Evolutionary conservation across 2,888 invertebrate species (phyloP).

Genomic region (Cephalotes varians): DNA sequence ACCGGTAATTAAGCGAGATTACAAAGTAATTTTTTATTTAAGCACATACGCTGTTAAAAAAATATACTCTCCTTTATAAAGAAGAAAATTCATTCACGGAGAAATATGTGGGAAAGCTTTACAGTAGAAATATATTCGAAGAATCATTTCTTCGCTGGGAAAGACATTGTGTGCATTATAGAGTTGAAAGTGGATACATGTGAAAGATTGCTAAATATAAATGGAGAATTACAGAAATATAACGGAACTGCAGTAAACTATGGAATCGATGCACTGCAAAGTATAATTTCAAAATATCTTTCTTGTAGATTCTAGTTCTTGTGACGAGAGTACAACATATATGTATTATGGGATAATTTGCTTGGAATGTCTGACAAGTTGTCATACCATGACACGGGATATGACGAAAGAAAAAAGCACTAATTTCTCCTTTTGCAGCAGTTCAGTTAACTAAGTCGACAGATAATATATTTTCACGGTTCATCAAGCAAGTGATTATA

Average conservation of each 20-base stretch:
- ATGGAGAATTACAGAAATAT: no score
- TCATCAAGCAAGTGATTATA: background rate
- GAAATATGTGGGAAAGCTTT: conserved; percentile 1
- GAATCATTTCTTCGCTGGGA: conserved; percentile 14
- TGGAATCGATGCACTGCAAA: background rate
- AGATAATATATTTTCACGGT: background rate
- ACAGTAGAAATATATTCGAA: background rate
- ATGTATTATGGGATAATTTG: background rate
- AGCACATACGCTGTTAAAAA: background rate
- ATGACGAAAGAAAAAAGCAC: background rate
- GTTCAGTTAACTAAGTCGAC: background rate
- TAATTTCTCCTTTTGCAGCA: background rate
- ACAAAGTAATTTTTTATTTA: background rate
- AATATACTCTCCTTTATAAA: background rate
- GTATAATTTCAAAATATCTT: background rate
- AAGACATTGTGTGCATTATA: background rate
- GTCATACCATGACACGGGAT: background rate
- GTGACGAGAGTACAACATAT: background rate
- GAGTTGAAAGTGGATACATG: background rate
- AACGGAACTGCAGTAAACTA: background rate
- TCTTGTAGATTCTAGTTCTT: background rate
- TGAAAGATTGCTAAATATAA: conserved; percentile 7
- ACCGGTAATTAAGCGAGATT: conserved; percentile 23
- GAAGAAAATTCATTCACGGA: background rate
- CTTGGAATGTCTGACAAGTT: conserved; percentile 11